Conservation (phyloP, 2,113 vertebrate species). For the Fregata magnificens region DNA sequence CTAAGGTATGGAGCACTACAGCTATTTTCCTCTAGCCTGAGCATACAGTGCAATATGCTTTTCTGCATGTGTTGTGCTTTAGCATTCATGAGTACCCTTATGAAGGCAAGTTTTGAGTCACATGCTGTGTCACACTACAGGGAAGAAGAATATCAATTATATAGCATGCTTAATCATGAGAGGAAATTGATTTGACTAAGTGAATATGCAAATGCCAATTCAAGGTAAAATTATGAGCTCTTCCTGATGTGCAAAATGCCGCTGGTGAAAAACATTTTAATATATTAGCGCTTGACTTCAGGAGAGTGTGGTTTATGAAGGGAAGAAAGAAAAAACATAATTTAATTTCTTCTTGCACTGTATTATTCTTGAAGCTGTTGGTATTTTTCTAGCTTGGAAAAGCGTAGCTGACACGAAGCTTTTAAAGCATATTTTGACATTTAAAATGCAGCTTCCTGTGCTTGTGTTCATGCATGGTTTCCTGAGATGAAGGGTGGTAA, state of each 20-base stretch:
- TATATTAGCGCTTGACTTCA: not conserved
- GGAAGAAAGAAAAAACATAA: not conserved
- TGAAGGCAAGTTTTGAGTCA: not conserved
- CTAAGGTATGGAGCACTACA: not conserved
- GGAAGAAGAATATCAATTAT: constrained; percentile 13
- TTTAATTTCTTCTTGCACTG: not conserved
- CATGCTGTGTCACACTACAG: constrained; percentile 16
- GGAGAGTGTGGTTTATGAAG: not conserved
- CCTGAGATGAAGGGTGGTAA: not conserved
- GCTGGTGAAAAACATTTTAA: not conserved
- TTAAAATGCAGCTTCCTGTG: not conserved
- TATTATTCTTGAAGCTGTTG: not conserved
- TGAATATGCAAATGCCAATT: constrained; percentile 15
- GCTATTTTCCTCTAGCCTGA: not conserved
- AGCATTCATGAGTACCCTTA: not conserved
- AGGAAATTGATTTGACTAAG: constrained; percentile 39
- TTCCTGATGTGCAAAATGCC: not conserved
- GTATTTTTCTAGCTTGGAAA: not conserved
- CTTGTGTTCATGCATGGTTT: not conserved
- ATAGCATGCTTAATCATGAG: constrained; percentile 25
- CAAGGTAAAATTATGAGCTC: constrained; percentile 3
- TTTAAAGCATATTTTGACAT: constrained; percentile 10
- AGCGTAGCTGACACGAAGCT: not conserved
- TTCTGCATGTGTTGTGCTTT: not conserved
- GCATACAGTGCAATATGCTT: not conserved